A percentile compares a stretch with the other conserved stretches of the same genome.
Conservation (phyloP, 1,140 invertebrate genomes). For the Caligus rogercresseyi region DNA sequence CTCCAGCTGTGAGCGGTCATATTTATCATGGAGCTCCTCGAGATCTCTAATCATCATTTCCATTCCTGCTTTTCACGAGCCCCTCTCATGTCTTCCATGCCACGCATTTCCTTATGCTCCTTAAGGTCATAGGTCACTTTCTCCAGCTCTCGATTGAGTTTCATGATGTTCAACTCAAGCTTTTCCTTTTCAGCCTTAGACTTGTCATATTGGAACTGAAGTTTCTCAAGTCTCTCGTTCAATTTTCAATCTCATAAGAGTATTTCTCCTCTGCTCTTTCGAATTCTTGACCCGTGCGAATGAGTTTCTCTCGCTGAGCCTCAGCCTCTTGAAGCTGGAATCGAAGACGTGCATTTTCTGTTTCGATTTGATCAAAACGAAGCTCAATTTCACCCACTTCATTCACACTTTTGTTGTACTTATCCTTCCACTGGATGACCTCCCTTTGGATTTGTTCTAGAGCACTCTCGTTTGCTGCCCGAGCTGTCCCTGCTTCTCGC, state of each 20-base stretch:
- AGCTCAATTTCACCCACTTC: conserved; percentile 45
- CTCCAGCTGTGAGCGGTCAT: conserved; percentile 46
- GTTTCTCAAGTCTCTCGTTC: conserved; percentile 26
- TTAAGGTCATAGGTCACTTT: conserved; percentile 42
- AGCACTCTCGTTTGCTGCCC: not conserved
- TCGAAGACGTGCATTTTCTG: conserved; percentile 51
- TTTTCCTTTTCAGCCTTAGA: conserved; percentile 30
- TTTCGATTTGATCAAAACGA: conserved; percentile 45
- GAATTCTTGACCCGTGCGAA: conserved; percentile 38
- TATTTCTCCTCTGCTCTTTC: conserved; percentile 15
- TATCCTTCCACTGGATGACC: conserved; percentile 10
- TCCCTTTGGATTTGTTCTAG: conserved; percentile 1
- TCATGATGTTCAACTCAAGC: conserved; percentile 61
- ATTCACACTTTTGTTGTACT: conserved; percentile 4
- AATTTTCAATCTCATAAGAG: conserved; percentile 26
- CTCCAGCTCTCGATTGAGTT: conserved; percentile 65
- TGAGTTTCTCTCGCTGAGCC: conserved; percentile 42
- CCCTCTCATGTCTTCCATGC: conserved; percentile 12
- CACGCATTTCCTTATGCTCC: not conserved
- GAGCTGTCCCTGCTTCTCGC: conserved; percentile 1
- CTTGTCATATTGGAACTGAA: conserved; percentile 23
- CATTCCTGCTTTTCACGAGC: conserved; percentile 36
- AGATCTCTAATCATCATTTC: conserved; percentile 60
- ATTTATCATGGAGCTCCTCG: conserved; percentile 51
- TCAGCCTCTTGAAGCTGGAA: conserved; percentile 38